Evolutionary conservation across 2,888 invertebrate genomes (phyloP), one percentile per base, ranked within the genome.

Genomic region (Melieria omissa): DNA sequence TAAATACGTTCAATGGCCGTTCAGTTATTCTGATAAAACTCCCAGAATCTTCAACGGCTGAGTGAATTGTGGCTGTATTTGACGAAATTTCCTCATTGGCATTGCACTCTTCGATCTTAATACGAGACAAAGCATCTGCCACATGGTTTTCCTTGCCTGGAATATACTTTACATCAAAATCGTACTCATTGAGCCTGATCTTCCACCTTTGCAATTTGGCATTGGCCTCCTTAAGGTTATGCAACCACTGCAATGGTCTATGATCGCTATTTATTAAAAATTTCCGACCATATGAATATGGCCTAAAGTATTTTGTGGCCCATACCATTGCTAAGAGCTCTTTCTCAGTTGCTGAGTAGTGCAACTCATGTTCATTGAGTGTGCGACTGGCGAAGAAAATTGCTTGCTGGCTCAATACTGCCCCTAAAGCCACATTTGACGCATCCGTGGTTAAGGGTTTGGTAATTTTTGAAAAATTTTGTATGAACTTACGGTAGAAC

Each of bases 401-500:
- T 6, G 72, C 52, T 29, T 64, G 60, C 65, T 73, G 74, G 41
- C 65, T 72, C 10, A 75, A 64, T 9, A 75, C 75, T 16, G 74
- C 76, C 8, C 77, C 75, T 62, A 77, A 65, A 14, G 74, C 75
- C 63, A 57, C 69, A 47, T 72, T 69, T 46, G 72, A 73, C 16
- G 73, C 71, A 63, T 75, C 73, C 44, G 73, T 73, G 47, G 74
- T 73, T 14, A 74, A 44, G 4, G 75, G 75, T 65, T 75, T 67
- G 14, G 72, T 65, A 58, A 77, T 70, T 63, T 72, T 73, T 8
- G 74, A 68, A 68, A 78, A 79, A 65, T 74, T 65, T 64, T 71
- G 66, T 5, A 77, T 76, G 65, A 77, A 77, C 73, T 74, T 73
- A 12, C 79, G 61, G 65, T 80, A 80, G 52, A 79, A 81, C 5